Evolutionary conservation across 2,888 invertebrate genomes (phyloP).

Genomic region (Orthosia incerta): DNA sequence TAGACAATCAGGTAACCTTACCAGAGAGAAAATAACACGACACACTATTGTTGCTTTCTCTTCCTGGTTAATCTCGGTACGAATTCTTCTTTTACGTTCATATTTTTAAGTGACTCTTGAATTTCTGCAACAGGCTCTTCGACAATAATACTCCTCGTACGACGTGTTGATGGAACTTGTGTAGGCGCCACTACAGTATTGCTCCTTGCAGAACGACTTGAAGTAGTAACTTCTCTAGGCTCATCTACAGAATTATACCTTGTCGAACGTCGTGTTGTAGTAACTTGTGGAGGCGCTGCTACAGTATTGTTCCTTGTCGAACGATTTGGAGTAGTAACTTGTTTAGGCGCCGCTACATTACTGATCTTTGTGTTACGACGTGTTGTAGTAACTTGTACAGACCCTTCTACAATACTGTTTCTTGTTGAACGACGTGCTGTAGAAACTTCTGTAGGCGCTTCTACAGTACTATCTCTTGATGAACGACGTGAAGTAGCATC

Average conservation of each 20-base stretch:
- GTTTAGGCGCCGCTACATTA: neutral
- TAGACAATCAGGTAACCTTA: conserved; percentile 45
- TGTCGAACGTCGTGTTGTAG: neutral
- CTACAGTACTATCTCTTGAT: neutral
- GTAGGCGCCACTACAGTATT: neutral
- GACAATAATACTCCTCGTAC: conserved; percentile 2
- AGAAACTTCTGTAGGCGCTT: neutral
- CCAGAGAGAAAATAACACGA: conserved; percentile 28
- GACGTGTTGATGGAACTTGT: neutral
- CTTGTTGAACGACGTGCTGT: neutral
- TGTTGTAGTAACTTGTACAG: neutral
- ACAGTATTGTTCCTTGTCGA: neutral
- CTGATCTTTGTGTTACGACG: neutral
- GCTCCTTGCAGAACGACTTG: neutral
- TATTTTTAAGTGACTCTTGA: conserved; percentile 37
- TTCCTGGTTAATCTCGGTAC: conserved; percentile 79
- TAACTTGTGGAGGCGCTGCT: neutral
- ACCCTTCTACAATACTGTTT: neutral
- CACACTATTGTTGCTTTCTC: conserved; percentile 73
- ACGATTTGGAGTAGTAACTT: neutral
- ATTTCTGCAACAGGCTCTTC: conserved; percentile 11
- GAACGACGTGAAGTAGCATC: neutral
- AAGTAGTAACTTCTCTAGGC: neutral
- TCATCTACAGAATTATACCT: neutral
- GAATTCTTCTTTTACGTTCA: conserved; percentile 69